A percentile compares a stretch with the other conserved stretches of the same genome.
Conservation (phyloP, 2,888 invertebrate genomes). For the Eutolmus rufibarbis region DNA sequence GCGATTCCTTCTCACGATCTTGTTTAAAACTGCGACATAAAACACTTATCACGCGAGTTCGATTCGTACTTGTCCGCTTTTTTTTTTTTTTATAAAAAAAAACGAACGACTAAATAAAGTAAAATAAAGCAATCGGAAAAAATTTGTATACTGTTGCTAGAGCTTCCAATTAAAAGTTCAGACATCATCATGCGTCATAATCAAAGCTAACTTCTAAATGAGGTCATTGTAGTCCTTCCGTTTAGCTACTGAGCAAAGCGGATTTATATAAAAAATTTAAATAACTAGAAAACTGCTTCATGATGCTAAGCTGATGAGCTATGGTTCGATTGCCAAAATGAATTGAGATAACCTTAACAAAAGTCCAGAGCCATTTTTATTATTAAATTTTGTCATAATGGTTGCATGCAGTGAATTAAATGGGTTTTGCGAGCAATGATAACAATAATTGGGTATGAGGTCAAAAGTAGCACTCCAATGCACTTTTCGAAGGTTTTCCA, state of each 20-base stretch:
- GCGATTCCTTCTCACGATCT: no score
- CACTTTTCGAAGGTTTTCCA: background rate
- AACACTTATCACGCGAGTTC: no score
- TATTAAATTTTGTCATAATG: background rate
- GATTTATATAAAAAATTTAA: background rate
- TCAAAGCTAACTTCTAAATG: background rate
- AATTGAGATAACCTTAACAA: background rate
- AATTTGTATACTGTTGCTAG: background rate
- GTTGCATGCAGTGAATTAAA: background rate
- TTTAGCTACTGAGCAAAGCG: background rate
- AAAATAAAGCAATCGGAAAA: background rate
- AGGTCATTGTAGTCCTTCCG: background rate
- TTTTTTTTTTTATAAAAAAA: background rate
- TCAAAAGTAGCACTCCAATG: background rate
- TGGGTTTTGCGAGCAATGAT: background rate
- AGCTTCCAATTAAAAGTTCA: background rate
- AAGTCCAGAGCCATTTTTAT: background rate
- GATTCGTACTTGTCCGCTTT: background rate
- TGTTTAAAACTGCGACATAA: no score
- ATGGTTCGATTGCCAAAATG: background rate
- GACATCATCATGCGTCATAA: background rate
- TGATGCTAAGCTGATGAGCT: background rate
- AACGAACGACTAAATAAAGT: background rate
- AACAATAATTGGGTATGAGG: background rate
- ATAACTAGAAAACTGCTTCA: background rate